Evolutionary conservation across 2,888 invertebrate species (phyloP).

Genomic region (Thumatha senex): DNA sequence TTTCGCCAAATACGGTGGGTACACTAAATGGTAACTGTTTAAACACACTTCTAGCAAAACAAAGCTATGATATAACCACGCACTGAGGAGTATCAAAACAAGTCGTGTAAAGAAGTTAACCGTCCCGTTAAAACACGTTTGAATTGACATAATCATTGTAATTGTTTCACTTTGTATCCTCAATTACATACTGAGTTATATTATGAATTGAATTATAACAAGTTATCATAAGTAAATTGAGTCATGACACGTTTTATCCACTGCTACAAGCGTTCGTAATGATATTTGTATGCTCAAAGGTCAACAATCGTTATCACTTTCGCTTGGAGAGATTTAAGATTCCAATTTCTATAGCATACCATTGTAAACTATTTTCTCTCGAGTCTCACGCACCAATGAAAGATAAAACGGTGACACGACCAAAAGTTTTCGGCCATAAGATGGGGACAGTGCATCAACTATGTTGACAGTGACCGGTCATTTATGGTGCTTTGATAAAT

Average conservation of each 20-base stretch:
- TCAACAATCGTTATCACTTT: conserved; percentile 25
- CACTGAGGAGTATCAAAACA: conserved; percentile 61
- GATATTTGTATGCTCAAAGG: conserved; percentile 27
- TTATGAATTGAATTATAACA: conserved; percentile 17
- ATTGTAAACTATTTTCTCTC: background rate
- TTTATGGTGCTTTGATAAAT: too few species aligned
- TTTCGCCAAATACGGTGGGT: conserved; percentile 62
- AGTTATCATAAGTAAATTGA: conserved; percentile 20
- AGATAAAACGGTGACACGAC: background rate
- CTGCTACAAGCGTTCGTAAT: conserved; percentile 7
- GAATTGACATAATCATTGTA: conserved; percentile 47
- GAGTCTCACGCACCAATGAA: background rate
- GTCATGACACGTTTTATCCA: conserved; percentile 12
- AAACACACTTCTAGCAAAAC: conserved; percentile 68
- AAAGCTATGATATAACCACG: conserved; percentile 66
- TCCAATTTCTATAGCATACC: background rate
- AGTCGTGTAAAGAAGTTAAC: conserved; percentile 58
- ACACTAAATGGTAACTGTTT: conserved; percentile 64
- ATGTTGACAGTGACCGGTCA: too few species aligned
- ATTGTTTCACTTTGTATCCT: conserved; percentile 13
- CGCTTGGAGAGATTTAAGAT: conserved; percentile 7
- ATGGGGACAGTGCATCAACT: too few species aligned
- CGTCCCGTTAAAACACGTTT: conserved; percentile 53
- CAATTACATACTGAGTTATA: conserved; percentile 20
- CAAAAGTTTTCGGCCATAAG: too few species aligned